phyloP scores from a whole-genome alignment of 2,888 invertebrate species.

The Phytoseiulus persimilis region DNA sequence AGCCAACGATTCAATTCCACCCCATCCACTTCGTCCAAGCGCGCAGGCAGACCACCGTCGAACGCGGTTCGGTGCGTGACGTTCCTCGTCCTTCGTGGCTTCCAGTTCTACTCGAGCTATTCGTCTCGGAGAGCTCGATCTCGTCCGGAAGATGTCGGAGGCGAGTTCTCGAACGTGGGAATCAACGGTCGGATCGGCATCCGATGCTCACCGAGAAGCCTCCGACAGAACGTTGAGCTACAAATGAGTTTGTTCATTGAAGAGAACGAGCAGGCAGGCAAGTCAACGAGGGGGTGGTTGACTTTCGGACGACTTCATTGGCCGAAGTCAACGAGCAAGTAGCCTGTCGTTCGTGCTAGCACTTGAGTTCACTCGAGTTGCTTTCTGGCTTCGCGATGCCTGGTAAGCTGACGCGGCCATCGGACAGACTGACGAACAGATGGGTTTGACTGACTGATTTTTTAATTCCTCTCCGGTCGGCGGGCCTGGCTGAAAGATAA shows the following conservation, averaged over 20 bases:
- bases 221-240: background rate
- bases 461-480: background rate
- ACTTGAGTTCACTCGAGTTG: background rate
- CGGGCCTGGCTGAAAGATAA: background rate
- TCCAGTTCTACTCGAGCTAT: background rate
- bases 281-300: background rate
- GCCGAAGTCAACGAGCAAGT: background rate
- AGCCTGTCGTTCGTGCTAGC: background rate
- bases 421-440: background rate
- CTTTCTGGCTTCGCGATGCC: background rate
- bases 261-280: background rate
- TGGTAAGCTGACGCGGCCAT: background rate
- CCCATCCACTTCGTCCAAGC: constrained; percentile 5
- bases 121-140: background rate
- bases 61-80: background rate
- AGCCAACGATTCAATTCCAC: constrained; percentile 5
- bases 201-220: background rate
- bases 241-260: constrained; percentile 5
- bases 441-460: background rate
- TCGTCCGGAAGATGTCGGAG: background rate
- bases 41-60: background rate
- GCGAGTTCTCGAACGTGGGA: background rate
- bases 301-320: background rate
- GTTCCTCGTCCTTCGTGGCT: background rate
- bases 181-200: background rate